Evolutionary conservation across 2,797 vertebrate species (phyloP), one percentile per base, ranked within the genome.

Genomic region (Astyanax mexicanus): DNA sequence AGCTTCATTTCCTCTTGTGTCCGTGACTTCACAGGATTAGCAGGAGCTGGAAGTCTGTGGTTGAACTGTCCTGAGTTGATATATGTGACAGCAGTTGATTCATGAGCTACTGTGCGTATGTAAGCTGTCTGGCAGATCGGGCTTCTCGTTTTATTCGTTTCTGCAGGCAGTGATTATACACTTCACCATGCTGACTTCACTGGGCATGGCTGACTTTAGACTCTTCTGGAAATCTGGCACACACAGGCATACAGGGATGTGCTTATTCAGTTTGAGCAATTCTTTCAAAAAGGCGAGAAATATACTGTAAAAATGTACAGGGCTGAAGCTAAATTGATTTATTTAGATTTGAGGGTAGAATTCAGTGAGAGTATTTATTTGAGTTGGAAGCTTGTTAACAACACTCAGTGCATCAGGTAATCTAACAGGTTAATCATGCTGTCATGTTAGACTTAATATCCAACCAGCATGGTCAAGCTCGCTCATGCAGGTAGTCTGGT

Each of bases 101-200:
- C 83, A 88, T 89, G 81, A 75, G 87, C 90, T 90, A 89, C 88
- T 82, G 87, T 87, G 79, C 83, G 83, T 90, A 83, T 57, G 74
- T 89, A 88, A 89, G 80, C 87, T 87, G 77, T 89, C 86, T 86
- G 84, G 78, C 86, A 88, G 86, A 85, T 86, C 72, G 61, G 32
- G 40, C 38, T 64, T 74, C 38, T 62, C 64, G 78, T 81, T 81
- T 86, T 73, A 72, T 47, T 21, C 42, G 19, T 67, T 37, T 51
- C 37, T 19, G 72, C 68, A 80, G 74, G 84, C 78, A 82, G 65
- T 81, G 83, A 90, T 90, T 89, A 88, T 70, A 90, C 74, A 83
- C 81, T 76, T 19, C 67, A 77, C 81, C 83, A 85, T 57, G 74
- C 27, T 1, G 69, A 80, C 38, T 88, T 86, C 91, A 93, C 88